Evolutionary conservation across 2,797 vertebrate species (phyloP), one percentile per base, ranked within the genome.

Genomic region (Pipistrellus nathusii): DNA sequence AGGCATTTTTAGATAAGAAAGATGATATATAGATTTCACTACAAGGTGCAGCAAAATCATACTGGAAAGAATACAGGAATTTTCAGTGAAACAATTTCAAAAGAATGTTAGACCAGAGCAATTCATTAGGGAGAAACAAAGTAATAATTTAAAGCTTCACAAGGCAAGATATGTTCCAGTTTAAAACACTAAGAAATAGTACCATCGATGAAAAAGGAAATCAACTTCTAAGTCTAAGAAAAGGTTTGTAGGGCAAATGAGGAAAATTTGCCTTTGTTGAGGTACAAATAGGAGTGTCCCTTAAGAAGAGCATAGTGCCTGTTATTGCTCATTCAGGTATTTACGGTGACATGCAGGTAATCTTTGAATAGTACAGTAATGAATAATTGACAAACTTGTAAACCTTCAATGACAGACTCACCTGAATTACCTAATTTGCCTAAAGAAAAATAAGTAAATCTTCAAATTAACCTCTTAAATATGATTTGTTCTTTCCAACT

Each of bases 271-370:
- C 92, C 94, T 97, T 83, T 97, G 84, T 59, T 97, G 96, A 98
- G 98, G 97, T 98, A 98, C 97, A 64, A 97, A 96, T 12, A 96
- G 93, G 96, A 97, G 91, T 81, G 96, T 97, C 97, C 96, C 96
- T 95, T 83, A 98, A 97, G 90, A 97, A 93, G 53, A 30, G 15
- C n/a, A 59, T 27, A 35, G 1, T 13, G 21, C 51, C 10, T 82
- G 6, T 73, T 32, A 13, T 23, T 53, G 23, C 1, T 66, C 25
- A 72, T 76, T 41, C 41, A 92, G 8, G 25, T 66, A 30, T 83
- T 80, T 64, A 27, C 11, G 17, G 64, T 81, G 14, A 51, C 81
- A 71, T 14, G 0, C 17, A 55, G 25, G 51, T 75, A 69, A n/a
- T 77, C 20, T 46, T 21, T 66, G 69, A 86, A 46, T 72, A 88